Evolutionary conservation across 2,113 vertebrate species (phyloP).

Genomic region (Solea solea): DNA sequence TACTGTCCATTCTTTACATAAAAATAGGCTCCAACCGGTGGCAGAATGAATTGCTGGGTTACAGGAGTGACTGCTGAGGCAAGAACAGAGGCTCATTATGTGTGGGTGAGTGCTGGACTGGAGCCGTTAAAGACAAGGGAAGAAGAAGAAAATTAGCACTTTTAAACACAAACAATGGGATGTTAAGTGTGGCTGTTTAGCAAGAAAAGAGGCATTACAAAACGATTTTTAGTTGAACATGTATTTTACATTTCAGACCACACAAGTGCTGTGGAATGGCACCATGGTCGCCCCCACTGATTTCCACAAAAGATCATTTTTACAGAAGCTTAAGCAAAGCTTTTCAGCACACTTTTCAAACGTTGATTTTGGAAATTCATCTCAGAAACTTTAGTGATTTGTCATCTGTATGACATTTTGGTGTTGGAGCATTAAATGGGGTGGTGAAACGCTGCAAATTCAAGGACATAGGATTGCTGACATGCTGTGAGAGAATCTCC

Average conservation of each 20-base stretch:
- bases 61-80: slow-evolving; percentile 21
- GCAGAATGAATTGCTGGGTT: slow-evolving; percentile 56
- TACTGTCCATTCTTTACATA: slow-evolving; percentile 56
- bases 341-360: too few species aligned
- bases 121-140: slow-evolving; percentile 19
- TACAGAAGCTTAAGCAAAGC: too few species aligned
- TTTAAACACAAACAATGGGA: slow-evolving; percentile 19
- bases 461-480: too few species aligned
- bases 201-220: not conserved
- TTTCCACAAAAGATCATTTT: too few species aligned
- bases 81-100: slow-evolving; percentile 29
- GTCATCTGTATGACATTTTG: too few species aligned
- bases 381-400: too few species aligned
- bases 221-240: not conserved
- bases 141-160: slow-evolving; percentile 37
- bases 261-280: too few species aligned
- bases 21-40: slow-evolving; percentile 41
- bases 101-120: slow-evolving; percentile 26
- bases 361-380: too few species aligned
- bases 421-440: too few species aligned
- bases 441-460: too few species aligned
- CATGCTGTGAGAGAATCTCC: too few species aligned
- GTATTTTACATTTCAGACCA: not conserved
- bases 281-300: too few species aligned
- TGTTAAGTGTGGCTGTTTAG: slow-evolving; percentile 5